phyloP scores from a whole-genome alignment of 2,113 vertebrate species.

The Paraplagusia blochii region DNA sequence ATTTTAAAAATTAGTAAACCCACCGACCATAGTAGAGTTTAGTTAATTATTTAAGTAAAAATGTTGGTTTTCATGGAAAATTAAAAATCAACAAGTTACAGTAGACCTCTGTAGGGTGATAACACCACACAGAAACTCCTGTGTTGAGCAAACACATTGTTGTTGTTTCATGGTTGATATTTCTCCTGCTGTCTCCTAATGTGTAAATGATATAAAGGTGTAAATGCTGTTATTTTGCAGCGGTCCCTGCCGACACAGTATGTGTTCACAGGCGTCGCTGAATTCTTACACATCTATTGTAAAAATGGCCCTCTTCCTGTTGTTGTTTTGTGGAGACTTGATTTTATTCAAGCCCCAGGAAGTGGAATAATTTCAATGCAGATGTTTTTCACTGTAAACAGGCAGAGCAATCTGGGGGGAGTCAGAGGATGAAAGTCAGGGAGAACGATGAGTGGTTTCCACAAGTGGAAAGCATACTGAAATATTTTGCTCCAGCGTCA shows the following conservation, averaged over 20 bases:
- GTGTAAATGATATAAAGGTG: conserved; percentile 43
- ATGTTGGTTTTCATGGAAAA: background rate
- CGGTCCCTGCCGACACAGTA: conserved; percentile 42
- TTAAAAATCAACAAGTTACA: background rate
- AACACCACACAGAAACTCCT: background rate
- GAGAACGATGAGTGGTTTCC: conserved; percentile 46
- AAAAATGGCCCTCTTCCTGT: conserved; percentile 80
- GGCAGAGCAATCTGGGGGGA: conserved; percentile 53
- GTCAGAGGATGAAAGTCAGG: conserved; percentile 49
- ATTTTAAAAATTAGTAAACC: background rate
- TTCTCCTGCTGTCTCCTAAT: conserved; percentile 32
- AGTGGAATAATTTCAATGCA: conserved; percentile 82
- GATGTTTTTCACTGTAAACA: conserved; percentile 82
- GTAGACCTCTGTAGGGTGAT: background rate
- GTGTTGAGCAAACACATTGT: conserved; percentile 10
- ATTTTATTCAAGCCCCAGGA: conserved; percentile 80
- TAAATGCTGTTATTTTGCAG: conserved; percentile 46
- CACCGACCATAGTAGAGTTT: background rate
- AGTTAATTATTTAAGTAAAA: background rate
- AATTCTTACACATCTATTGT: conserved; percentile 73
- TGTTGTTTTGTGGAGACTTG: conserved; percentile 76
- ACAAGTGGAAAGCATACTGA: conserved; percentile 44
- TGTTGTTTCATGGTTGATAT: conserved; percentile 17
- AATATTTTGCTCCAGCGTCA: conserved; percentile 25
- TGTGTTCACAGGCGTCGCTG: conserved; percentile 54